Percentiles rank a stretch among this genome's conserved stretches.
These are phyloP conservation scores for Ferrisia virgata DNA, from an alignment of 2,888 invertebrate genomes.

Conservation along the genomic window DNA sequence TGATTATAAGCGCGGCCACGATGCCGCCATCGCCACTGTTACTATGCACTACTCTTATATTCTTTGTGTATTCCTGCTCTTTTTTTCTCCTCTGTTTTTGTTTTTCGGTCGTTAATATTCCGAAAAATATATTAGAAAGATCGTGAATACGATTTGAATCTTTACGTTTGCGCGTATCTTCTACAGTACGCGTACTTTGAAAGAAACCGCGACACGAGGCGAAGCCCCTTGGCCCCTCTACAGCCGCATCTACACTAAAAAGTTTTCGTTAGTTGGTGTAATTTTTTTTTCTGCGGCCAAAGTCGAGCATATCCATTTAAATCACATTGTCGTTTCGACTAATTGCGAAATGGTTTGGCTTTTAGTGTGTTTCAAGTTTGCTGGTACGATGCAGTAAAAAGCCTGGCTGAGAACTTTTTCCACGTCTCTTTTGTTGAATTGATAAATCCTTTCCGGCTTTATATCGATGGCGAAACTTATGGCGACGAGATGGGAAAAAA, in stretches of 20 bases:
- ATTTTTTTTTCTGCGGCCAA: background rate
- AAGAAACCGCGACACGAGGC: background rate
- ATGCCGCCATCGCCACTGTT: background rate
- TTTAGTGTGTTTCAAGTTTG: background rate
- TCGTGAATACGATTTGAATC: background rate
- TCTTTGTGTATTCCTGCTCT: background rate
- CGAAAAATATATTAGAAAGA: background rate
- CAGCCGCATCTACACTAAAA: background rate
- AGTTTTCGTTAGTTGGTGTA: background rate
- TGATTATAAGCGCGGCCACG: conserved; percentile 10
- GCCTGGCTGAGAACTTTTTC: background rate
- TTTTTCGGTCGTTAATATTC: conserved; percentile 8
- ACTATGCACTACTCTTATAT: background rate
- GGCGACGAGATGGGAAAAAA: background rate
- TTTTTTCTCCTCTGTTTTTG: background rate
- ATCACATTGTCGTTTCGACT: conserved; percentile 14
- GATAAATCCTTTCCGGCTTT: conserved; percentile 24
- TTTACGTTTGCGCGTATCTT: too few species aligned
- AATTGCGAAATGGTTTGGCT: conserved; percentile 13
- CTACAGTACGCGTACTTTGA: background rate
- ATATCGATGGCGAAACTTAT: background rate
- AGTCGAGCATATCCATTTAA: background rate
- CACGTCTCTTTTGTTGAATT: background rate
- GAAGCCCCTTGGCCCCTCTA: background rate
- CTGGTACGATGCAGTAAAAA: background rate